phyloP scores from a whole-genome alignment of 2,888 invertebrate species.

The Melitaea athalia region DNA sequence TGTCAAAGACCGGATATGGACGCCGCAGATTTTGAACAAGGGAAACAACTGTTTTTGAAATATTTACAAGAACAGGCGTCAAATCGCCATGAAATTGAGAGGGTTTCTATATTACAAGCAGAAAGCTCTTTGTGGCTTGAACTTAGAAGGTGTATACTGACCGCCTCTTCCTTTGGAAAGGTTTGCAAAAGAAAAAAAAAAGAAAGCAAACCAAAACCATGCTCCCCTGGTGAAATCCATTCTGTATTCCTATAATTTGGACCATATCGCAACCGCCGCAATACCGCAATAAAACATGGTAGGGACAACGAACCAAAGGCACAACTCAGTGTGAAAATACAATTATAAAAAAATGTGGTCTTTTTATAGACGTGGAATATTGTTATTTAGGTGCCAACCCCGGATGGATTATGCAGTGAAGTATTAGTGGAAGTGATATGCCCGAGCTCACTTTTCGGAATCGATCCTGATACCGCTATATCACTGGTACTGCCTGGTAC shows the following conservation, averaged over 20 bases:
- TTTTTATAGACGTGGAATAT: slow-evolving; percentile 36
- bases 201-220: slow-evolving; percentile 1
- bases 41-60: slow-evolving; percentile 15
- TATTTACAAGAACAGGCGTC: slow-evolving; percentile 16
- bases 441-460: slow-evolving; percentile 14
- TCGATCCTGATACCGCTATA: background rate
- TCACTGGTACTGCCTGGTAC: background rate
- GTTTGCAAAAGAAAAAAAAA: slow-evolving; percentile 15
- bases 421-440: slow-evolving; percentile 40
- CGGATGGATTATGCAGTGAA: slow-evolving; percentile 35
- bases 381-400: slow-evolving; percentile 36
- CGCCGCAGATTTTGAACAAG: no score
- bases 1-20: no score
- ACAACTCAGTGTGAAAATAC: slow-evolving; percentile 29
- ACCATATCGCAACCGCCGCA: no score
- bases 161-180: slow-evolving; percentile 35
- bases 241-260: slow-evolving; percentile 37
- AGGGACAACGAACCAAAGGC: slow-evolving; percentile 33
- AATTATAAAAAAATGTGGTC: slow-evolving; percentile 37
- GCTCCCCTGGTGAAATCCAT: slow-evolving; percentile 40
- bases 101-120: slow-evolving; percentile 29
- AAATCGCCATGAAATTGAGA: slow-evolving; percentile 12
- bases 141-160: slow-evolving; percentile 32
- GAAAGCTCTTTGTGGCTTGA: slow-evolving; percentile 38
- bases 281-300: slow-evolving; percentile 36